Evolutionary conservation across 1,140 invertebrate genomes (phyloP), one percentile per base, ranked within the genome.

Genomic region (Trichonephila clavata): DNA sequence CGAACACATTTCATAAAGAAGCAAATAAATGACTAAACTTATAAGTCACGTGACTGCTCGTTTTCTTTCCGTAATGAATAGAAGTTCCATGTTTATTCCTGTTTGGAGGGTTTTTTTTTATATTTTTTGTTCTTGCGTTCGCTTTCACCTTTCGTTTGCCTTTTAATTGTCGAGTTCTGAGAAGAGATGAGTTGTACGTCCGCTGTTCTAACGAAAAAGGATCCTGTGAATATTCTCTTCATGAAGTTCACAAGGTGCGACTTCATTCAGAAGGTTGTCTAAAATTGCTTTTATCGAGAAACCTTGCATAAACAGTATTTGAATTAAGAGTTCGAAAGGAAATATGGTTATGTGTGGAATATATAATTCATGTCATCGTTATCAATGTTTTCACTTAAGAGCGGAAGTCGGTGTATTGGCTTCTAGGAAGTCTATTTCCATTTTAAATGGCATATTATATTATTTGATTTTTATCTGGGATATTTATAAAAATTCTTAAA

Each of bases 81-180:
- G 71, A 43, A 61, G 57, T 90, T 71, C 20, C 71, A 77, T 39
- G 87, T 77, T 89, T 89, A 89, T 89, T 68, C 87, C 61, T 59
- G 63, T 90, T 71, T n/a, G 89, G 60, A 27, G 18, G n/a, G 77
- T 16, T 24, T 89, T 71, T 59, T 83, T 68, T 32, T 1, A 39
- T 39, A 39, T 39, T 81, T 50, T 77, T 86, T 86, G 20, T n/a
- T 60, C n/a, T 16, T 43, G 2, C 27, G 43, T 59, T 86, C 57
- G 63, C 60, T 77, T 89, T 50, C 71, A 32, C 18, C 27, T 77
- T 77, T 77, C 27, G 27, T 77, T 60, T 89, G 87, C 59, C 60
- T 77, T 89, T 89, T 92, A 92, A 92, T 92, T 84, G 90, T 92
- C 80, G 60, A 50, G 90, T 92, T 92, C 90, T 61, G 32, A 84